A percentile compares a stretch with the other conserved stretches of the same genome.
phyloP scores from a whole-genome alignment of 2,113 vertebrate species.

The Falco punctatus region DNA sequence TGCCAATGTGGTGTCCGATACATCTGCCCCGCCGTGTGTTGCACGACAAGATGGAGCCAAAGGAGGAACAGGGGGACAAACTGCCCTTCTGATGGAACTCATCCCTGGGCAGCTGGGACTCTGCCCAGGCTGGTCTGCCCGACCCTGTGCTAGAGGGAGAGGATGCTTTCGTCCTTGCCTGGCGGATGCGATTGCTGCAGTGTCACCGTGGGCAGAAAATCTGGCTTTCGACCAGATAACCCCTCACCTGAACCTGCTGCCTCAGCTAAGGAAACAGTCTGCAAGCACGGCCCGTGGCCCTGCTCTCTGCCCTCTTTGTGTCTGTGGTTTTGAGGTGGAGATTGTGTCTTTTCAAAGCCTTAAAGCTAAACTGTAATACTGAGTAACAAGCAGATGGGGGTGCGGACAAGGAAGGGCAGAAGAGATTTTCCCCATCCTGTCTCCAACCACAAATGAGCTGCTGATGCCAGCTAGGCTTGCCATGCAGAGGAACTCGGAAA shows the following conservation, averaged over 20 bases:
- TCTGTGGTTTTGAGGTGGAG: background rate
- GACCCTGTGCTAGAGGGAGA: background rate
- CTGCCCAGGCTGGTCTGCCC: background rate
- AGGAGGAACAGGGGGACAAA: background rate
- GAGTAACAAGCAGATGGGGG: background rate
- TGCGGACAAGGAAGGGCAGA: background rate
- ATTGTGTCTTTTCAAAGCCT: background rate
- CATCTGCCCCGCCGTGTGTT: fast-evolving
- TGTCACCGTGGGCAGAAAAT: background rate
- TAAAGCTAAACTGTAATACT: background rate
- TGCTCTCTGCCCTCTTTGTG: background rate
- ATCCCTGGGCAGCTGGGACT: background rate
- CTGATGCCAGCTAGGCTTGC: background rate
- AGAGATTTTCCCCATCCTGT: background rate
- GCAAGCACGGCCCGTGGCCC: fast-evolving
- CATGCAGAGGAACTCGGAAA: background rate
- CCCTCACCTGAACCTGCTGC: background rate
- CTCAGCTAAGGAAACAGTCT: background rate
- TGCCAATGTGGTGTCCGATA: background rate
- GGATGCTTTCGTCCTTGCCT: background rate
- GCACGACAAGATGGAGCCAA: background rate
- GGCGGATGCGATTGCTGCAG: background rate
- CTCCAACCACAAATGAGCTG: fast-evolving
- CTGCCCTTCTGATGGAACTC: background rate
- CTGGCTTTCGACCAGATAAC: background rate